Conservation (phyloP, 2,888 invertebrate species). For the Scaptomyza parva region DNA sequence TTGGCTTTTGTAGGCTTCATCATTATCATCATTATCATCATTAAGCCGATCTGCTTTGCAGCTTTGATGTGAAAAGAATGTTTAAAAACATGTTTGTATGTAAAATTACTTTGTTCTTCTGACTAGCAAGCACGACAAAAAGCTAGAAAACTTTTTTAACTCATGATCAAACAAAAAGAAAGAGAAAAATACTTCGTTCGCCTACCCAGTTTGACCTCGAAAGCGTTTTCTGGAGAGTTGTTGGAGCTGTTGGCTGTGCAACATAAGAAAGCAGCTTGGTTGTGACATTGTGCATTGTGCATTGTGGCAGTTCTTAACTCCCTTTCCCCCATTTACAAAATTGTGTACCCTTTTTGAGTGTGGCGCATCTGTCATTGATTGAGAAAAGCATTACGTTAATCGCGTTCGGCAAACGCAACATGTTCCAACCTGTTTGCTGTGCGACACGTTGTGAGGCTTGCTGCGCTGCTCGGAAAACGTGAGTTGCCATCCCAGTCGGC, state of each 20-base stretch:
- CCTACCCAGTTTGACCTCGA: conserved; percentile 50
- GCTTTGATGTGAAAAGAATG: conserved; percentile 3
- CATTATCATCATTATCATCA: neutral
- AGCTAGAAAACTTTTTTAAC: conserved; percentile 27
- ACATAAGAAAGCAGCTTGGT: conserved; percentile 70
- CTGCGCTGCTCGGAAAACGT: conserved; percentile 68
- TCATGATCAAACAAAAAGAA: conserved; percentile 15
- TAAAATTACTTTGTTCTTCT: conserved; percentile 6
- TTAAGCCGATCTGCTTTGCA: neutral
- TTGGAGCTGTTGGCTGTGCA: conserved; percentile 44
- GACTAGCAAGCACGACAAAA: conserved; percentile 16
- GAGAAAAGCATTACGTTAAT: conserved; percentile 29
- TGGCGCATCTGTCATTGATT: conserved; percentile 16
- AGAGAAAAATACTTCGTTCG: conserved; percentile 10
- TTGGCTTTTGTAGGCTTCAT: conserved; percentile 4
- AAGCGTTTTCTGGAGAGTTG: conserved; percentile 21
- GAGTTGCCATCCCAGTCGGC: conserved; percentile 44
- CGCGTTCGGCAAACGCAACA: conserved; percentile 38
- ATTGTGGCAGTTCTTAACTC: conserved; percentile 22
- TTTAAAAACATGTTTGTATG: neutral
- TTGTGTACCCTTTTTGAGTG: conserved; percentile 1
- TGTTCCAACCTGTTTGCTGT: conserved; percentile 60
- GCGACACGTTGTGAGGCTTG: conserved; percentile 44
- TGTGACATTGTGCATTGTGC: no score
- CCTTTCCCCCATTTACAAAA: neutral